Base-by-base conservation (phyloP, 2,113 vertebrate genomes). In the Megaptera novaeangliae region DNA sequence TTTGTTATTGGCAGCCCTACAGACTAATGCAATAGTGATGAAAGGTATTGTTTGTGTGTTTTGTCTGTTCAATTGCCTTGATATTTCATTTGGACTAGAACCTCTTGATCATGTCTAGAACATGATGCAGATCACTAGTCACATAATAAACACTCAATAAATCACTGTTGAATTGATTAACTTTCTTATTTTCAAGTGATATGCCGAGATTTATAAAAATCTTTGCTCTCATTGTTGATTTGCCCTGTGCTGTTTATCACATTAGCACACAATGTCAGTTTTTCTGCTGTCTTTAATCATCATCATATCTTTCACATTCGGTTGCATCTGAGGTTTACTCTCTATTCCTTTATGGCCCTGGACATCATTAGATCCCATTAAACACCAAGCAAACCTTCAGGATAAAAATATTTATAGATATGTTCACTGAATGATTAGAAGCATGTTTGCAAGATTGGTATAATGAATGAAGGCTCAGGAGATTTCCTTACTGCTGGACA, bases 391-490 rank as follows among this genome's bases (percentile, higher is more conserved):
- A 34, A 80, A 72, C 20, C 49, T 74, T 6, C 13, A 82, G 49
- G 88, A 87, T 87, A 52, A 82, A 92, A 97, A 92, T 97, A 92
- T 96, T 46, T 98, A 3, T 69, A 97, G 82, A 66, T 97, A 97
- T 29, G 18, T 44, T 88, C 34, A 46, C 20, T 97, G 0, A 44
- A 80, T 98, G 98, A 98, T 97, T 98, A 98, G 97, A 96, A 98
- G 97, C 88, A 88, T 99, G 98, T 99, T 99, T 97, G 82, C 99
- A 98, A 98, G 98, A 96, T 91, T 57, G 64, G 94, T 98, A 74
- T 96, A 97, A 98, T 98, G 98, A 99, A 98, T 99, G 99, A 99
- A 99, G 98, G 98, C 98, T 98, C 97, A 94, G 96, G 99, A 97
- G 98, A 97, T 97, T 98, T 98, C 97, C 97, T 98, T 99, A 98